Conservation (phyloP, 2,797 vertebrate genomes). For the Linurgus olivaceus region DNA sequence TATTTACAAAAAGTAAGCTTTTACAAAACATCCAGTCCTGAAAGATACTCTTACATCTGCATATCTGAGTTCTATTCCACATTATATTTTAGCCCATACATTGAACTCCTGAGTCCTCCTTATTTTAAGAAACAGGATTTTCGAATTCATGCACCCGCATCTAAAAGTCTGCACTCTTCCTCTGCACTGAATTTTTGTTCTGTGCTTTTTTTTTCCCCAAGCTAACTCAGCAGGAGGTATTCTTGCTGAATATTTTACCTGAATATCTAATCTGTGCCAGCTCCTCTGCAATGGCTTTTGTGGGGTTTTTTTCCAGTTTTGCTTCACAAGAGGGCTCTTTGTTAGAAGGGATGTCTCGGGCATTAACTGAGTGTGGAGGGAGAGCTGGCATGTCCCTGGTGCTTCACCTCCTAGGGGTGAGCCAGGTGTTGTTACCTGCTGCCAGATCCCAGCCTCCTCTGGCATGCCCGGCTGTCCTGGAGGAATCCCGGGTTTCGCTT, state of each 20-base stretch:
- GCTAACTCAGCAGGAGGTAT: not conserved
- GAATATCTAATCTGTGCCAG: not conserved
- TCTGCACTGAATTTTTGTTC: not conserved
- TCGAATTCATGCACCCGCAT: not conserved
- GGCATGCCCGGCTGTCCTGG: fast-evolving
- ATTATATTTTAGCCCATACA: not conserved
- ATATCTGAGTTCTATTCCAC: not conserved
- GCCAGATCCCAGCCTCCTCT: not conserved
- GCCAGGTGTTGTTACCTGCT: not conserved
- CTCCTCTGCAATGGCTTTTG: not conserved
- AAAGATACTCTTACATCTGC: not conserved
- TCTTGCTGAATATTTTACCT: not conserved
- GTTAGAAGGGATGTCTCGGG: not conserved
- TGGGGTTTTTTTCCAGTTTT: fast-evolving
- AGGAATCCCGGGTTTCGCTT: not conserved
- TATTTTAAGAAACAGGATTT: not conserved
- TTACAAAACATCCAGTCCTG: not conserved
- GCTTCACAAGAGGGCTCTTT: not conserved
- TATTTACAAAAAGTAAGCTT: not conserved
- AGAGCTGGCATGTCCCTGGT: not conserved
- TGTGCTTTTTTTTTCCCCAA: not conserved
- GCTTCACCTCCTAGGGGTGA: not conserved
- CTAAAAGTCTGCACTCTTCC: not conserved
- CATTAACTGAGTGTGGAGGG: fast-evolving
- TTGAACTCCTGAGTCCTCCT: not conserved